Conservation (phyloP, 2,113 vertebrate genomes). For the Oxygymnocypris stewartii region DNA sequence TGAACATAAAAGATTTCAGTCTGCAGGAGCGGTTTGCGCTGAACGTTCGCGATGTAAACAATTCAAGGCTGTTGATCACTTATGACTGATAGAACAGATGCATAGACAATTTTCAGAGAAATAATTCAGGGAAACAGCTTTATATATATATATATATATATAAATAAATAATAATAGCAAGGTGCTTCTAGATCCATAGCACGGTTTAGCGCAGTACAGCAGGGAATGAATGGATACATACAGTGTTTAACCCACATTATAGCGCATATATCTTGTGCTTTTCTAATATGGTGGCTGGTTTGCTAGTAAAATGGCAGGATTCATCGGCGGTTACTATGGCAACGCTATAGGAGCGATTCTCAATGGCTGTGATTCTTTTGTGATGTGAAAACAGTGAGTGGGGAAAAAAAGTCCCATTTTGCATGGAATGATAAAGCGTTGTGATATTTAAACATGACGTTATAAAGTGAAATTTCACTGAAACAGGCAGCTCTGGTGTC, state of each 20-base stretch:
- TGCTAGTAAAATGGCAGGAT: constrained; percentile 37
- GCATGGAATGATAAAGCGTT: neutral
- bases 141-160: too few relatives aligned
- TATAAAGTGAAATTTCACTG: constrained; percentile 12
- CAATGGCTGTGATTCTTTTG: constrained; percentile 8
- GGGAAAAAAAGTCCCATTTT: neutral
- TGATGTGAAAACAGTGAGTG: constrained; percentile 5
- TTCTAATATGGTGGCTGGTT: constrained; percentile 29
- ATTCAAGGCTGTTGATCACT: constrained; percentile 65
- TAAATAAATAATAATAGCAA: too few relatives aligned
- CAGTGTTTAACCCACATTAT: neutral
- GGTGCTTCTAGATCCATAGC: too few relatives aligned
- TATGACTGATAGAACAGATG: constrained; percentile 65
- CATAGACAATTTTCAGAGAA: constrained; percentile 65
- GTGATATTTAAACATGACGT: neutral
- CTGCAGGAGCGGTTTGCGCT: constrained; percentile 60
- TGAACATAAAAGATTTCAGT: neutral
- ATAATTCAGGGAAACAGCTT: neutral
- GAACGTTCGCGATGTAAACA: constrained; percentile 76
- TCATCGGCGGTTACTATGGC: constrained; percentile 51
- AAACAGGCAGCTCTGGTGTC: constrained; percentile 46
- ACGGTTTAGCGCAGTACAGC: neutral
- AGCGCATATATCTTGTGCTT: constrained; percentile 25
- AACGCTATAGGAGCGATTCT: constrained; percentile 49
- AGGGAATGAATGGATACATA: neutral